Conservation (phyloP, 2,113 vertebrate genomes). For the Andinoacara biseriatus region DNA sequence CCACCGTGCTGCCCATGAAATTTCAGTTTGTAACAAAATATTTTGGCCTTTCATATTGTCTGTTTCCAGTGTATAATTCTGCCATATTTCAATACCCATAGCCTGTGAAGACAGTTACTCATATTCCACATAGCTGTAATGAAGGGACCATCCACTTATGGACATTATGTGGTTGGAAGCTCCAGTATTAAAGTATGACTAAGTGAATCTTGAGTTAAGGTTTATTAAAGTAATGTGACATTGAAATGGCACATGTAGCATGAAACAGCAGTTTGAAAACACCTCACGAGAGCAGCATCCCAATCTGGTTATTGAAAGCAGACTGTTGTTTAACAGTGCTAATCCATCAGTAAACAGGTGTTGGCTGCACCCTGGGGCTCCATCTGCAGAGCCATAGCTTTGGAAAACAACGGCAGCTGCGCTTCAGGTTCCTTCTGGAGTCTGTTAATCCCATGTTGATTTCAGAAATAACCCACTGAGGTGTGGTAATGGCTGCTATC, state of each 20-base stretch:
- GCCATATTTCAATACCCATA: neutral
- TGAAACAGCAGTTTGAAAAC: neutral
- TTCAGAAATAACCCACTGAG: conserved; percentile 53
- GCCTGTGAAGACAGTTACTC: neutral
- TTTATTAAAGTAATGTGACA: neutral
- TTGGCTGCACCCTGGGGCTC: conserved; percentile 45
- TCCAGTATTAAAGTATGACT: neutral
- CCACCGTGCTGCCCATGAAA: too few relatives aligned
- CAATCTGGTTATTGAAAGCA: conserved; percentile 36
- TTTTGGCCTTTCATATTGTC: too few relatives aligned
- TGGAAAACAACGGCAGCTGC: conserved; percentile 33
- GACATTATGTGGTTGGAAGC: neutral
- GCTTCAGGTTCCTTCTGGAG: conserved; percentile 45
- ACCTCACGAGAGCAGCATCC: neutral
- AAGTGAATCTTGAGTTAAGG: neutral
- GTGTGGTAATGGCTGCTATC: conserved; percentile 62
- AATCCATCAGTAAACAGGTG: conserved; percentile 62
- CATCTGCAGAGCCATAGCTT: conserved; percentile 39
- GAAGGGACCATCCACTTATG: neutral
- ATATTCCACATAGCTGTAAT: too few relatives aligned
- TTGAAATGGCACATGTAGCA: neutral
- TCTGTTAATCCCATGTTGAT: conserved; percentile 45
- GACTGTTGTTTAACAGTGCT: conserved; percentile 49
- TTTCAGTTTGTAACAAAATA: too few relatives aligned
- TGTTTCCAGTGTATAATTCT: too few relatives aligned